Percentiles rank a stretch among this genome's conserved stretches.
phyloP scores from a whole-genome alignment of 2,888 invertebrate genomes.

The Anarsia innoxiella region DNA sequence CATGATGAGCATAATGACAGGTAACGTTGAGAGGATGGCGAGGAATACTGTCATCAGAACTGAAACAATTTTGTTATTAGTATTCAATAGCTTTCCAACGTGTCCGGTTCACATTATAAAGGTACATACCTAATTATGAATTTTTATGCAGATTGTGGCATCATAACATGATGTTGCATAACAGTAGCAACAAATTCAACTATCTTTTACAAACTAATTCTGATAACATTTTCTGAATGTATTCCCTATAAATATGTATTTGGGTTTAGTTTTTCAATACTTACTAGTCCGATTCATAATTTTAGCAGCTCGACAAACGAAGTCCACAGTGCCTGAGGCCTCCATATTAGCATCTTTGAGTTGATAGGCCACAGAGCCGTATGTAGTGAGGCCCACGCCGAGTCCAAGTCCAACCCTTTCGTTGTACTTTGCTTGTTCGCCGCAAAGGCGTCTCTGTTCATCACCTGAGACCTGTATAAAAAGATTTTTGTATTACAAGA shows the following conservation, averaged over 20 bases:
- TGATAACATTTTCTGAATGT: no score
- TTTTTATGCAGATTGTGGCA: no score
- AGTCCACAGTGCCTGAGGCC: slow-evolving; percentile 83
- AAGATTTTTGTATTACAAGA: no score
- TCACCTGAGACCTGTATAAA: slow-evolving; percentile 79
- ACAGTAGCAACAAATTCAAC: no score
- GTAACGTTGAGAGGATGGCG: slow-evolving; percentile 79
- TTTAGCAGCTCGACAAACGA: slow-evolving; percentile 80
- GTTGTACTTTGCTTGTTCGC: slow-evolving; percentile 76
- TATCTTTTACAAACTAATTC: no score
- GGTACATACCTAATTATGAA: no score
- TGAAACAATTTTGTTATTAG: no score
- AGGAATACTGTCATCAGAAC: slow-evolving; percentile 82
- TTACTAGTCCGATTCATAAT: slow-evolving; percentile 84
- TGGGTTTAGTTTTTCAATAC: slow-evolving; percentile 24
- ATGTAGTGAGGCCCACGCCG: slow-evolving; percentile 76
- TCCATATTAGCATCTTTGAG: slow-evolving; percentile 87
- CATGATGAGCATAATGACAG: slow-evolving; percentile 84
- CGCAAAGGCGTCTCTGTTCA: slow-evolving; percentile 81
- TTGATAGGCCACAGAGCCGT: slow-evolving; percentile 86
- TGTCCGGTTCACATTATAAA: no score
- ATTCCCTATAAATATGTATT: no score
- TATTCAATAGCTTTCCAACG: no score
- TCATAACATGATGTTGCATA: no score
- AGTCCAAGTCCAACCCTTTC: slow-evolving; percentile 63